Conservation (phyloP, 2,888 invertebrate species). For the Amphiduros pacificus region DNA sequence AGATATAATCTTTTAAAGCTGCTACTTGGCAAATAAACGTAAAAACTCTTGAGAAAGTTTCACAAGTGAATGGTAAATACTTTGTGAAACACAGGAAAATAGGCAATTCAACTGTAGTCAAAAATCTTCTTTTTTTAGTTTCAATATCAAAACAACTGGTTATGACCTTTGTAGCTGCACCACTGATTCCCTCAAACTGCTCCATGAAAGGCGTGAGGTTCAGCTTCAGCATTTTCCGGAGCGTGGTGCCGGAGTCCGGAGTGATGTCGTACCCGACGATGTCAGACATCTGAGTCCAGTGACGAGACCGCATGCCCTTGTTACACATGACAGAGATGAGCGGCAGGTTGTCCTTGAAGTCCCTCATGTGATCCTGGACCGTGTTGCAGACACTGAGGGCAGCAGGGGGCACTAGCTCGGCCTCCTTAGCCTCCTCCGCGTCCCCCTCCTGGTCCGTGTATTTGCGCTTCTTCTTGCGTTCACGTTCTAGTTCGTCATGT, state of each 20-base stretch:
- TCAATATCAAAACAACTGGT: too few relatives aligned
- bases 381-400: conserved; percentile 63
- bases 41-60: too few relatives aligned
- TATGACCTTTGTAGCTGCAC: conserved; percentile 64
- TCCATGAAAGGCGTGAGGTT: conserved; percentile 74
- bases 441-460: conserved; percentile 72
- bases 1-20: too few relatives aligned
- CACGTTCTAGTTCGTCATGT: conserved; percentile 51
- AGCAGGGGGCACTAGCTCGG: conserved; percentile 50
- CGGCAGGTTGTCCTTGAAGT: conserved; percentile 74
- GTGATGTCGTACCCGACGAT: conserved; percentile 82
- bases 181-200: conserved; percentile 62
- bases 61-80: too few relatives aligned
- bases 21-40: too few relatives aligned
- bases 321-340: conserved; percentile 88
- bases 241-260: conserved; percentile 81
- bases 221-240: conserved; percentile 76
- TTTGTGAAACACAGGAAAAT: too few relatives aligned
- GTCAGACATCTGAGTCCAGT: conserved; percentile 81
- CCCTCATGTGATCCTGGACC: conserved; percentile 62
- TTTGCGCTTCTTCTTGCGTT: conserved; percentile 65
- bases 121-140: too few relatives aligned
- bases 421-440: conserved; percentile 64
- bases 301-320: conserved; percentile 76
- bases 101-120: too few relatives aligned